Conservation (phyloP, 2,888 invertebrate genomes). For the Microplitis manilae region DNA sequence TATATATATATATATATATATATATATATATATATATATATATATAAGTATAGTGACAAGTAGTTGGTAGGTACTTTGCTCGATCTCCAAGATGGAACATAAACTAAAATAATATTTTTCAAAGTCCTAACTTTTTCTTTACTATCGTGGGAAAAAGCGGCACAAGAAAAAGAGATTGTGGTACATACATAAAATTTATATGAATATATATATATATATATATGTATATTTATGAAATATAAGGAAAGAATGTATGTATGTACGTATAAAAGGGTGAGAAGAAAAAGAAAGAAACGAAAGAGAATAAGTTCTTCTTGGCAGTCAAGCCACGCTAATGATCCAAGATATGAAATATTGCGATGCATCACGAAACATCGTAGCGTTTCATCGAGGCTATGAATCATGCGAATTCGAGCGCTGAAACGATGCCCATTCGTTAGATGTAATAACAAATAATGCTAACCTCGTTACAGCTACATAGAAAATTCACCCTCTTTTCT, state of each 20-base stretch:
- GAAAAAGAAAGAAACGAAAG: constrained; percentile 1
- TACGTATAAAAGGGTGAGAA: background rate
- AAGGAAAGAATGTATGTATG: background rate
- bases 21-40: no score
- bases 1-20: background rate
- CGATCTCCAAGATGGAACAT: constrained; percentile 9
- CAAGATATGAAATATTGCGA: constrained; percentile 55
- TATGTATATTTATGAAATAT: background rate
- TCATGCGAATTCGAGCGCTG: constrained; percentile 41
- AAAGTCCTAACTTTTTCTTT: constrained; percentile 14
- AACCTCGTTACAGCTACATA: constrained; percentile 43
- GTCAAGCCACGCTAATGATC: constrained; percentile 42
- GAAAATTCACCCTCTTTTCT: constrained; percentile 38
- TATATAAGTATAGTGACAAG: constrained; percentile 5
- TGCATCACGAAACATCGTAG: constrained; percentile 54
- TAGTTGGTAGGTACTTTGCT: background rate
- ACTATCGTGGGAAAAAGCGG: constrained; percentile 30
- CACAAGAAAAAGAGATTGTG: constrained; percentile 26
- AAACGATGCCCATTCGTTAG: constrained; percentile 45
- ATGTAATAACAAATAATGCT: constrained; percentile 45
- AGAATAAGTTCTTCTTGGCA: constrained; percentile 29
- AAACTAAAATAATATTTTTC: constrained; percentile 29
- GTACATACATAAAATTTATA: background rate
- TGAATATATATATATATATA: constrained; percentile 7
- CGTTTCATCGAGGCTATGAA: constrained; percentile 44